Evolutionary conservation across 2,797 vertebrate genomes (phyloP).

Genomic region (Falco berigora): DNA sequence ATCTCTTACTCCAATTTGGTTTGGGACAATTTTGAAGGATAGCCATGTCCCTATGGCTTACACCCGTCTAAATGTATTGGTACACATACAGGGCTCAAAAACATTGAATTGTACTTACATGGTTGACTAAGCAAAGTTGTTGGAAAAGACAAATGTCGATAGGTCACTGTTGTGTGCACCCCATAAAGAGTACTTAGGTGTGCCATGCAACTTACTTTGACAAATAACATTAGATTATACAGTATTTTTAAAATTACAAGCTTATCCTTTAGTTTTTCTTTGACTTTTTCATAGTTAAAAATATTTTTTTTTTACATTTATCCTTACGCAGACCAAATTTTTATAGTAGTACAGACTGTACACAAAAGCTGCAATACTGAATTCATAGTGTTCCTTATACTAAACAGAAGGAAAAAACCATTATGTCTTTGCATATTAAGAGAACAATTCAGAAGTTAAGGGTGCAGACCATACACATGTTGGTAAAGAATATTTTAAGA

Average conservation of each 20-base stretch:
- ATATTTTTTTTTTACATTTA: background rate
- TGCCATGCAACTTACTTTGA: background rate
- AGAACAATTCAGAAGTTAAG: background rate
- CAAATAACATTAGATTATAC: background rate
- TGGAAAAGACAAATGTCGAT: background rate
- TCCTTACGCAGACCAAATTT: background rate
- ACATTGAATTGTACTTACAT: background rate
- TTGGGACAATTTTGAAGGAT: background rate
- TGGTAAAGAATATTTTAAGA: background rate
- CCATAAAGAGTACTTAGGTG: background rate
- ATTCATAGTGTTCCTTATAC: background rate
- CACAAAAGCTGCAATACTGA: background rate
- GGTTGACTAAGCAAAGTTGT: background rate
- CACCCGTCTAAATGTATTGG: background rate
- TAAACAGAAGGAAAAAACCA: background rate
- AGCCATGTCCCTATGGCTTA: background rate
- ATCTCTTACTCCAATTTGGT: background rate
- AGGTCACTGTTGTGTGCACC: background rate
- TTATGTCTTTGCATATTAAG: background rate
- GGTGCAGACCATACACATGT: background rate
- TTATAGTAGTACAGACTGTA: background rate
- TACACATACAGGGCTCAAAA: background rate
- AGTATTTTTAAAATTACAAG: background rate
- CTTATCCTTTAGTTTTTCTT: background rate
- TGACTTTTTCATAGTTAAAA: background rate